Evolutionary conservation across 2,888 invertebrate species (phyloP).

Genomic region (Phragmatobia fuliginosa): DNA sequence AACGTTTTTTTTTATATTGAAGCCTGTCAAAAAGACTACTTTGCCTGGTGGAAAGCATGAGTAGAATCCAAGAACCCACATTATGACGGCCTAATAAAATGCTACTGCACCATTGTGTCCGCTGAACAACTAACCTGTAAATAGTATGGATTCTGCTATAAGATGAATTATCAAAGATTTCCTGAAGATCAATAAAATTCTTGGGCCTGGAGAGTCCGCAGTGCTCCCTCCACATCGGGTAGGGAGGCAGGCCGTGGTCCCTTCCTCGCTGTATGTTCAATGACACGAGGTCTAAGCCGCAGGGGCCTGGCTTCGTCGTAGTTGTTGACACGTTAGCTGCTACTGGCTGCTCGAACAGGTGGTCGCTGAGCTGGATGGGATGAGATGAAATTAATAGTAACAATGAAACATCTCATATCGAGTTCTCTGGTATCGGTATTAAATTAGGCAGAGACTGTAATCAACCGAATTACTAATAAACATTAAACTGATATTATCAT

Average conservation of each 20-base stretch:
- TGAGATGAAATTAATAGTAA: neutral
- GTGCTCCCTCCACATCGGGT: slow-evolving; percentile 91
- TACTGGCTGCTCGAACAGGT: slow-evolving; percentile 88
- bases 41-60: no score
- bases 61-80: no score
- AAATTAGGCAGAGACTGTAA: no score
- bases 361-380: slow-evolving; percentile 87
- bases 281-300: slow-evolving; percentile 94
- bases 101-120: no score
- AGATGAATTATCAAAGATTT: slow-evolving; percentile 89
- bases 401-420: no score
- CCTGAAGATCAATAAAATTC: slow-evolving; percentile 88
- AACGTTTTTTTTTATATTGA: no score
- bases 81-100: no score
- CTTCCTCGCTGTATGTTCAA: slow-evolving; percentile 95
- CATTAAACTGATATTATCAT: no score
- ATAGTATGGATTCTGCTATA: slow-evolving; percentile 88
- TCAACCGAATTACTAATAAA: no score
- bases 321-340: slow-evolving; percentile 55
- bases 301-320: slow-evolving; percentile 68
- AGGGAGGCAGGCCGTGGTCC: slow-evolving; percentile 94
- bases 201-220: slow-evolving; percentile 89
- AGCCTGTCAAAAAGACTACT: no score
- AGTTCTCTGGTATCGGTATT: no score
- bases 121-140: slow-evolving; percentile 89